Evolutionary conservation across 2,888 invertebrate species (phyloP).

Genomic region (Macrophya alboannulata): DNA sequence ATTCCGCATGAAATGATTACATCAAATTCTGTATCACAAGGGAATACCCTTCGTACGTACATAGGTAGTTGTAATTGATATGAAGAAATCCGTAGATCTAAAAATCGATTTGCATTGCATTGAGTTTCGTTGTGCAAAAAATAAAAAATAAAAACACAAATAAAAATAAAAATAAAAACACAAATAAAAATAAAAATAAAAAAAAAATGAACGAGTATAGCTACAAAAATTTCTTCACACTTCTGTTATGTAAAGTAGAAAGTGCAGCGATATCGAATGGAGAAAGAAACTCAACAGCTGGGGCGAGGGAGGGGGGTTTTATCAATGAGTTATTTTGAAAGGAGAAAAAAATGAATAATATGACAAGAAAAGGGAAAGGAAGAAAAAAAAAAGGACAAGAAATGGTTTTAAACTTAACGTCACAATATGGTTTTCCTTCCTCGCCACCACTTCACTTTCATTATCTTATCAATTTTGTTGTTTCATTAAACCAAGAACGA

Average conservation of each 20-base stretch:
- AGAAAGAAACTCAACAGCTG: not conserved
- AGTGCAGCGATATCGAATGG: not conserved
- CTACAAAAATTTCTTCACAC: not conserved
- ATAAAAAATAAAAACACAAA: too few species aligned
- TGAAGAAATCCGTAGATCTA: too few species aligned
- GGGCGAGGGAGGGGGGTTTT: not conserved
- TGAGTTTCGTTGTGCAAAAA: too few species aligned
- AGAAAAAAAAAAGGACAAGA: not conserved
- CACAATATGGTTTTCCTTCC: not conserved
- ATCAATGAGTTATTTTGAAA: not conserved
- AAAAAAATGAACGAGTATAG: not conserved
- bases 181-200: too few species aligned
- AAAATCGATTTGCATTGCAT: too few species aligned
- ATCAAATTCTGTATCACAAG: too few species aligned
- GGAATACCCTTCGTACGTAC: too few species aligned
- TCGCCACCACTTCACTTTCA: not conserved
- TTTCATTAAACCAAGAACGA: not conserved
- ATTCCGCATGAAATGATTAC: too few species aligned
- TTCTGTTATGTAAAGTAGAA: not conserved
- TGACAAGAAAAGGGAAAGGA: not conserved
- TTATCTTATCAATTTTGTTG: slow-evolving; percentile 22
- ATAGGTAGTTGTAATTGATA: too few species aligned
- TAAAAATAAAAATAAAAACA: too few species aligned
- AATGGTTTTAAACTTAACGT: not conserved
- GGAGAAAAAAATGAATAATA: not conserved